Conservation (phyloP, 2,113 vertebrate genomes). For the Esox niger region DNA sequence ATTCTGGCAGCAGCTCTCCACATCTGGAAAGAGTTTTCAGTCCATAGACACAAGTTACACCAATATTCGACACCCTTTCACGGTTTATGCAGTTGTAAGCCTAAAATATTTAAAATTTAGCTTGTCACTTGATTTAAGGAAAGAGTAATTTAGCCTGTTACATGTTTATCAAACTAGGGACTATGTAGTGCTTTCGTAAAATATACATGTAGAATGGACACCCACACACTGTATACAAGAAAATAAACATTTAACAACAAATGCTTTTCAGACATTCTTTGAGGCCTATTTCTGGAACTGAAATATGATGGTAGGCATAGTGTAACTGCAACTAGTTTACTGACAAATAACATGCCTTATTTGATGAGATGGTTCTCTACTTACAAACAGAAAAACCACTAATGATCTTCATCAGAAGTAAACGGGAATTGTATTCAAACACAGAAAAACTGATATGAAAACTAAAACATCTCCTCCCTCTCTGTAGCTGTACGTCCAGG, state of each 20-base stretch:
- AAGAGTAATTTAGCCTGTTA: background rate
- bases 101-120: constrained; percentile 6
- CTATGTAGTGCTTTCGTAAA: too few species aligned
- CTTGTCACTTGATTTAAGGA: background rate
- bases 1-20: constrained; percentile 27
- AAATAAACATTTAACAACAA: background rate
- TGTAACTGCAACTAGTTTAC: background rate
- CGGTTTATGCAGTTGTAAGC: constrained; percentile 8
- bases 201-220: background rate
- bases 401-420: background rate
- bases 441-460: background rate
- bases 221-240: background rate
- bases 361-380: background rate
- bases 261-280: background rate
- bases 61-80: constrained; percentile 31
- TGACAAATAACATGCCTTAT: background rate
- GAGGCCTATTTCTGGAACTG: background rate
- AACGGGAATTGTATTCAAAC: background rate
- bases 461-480: background rate
- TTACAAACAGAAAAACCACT: constrained; percentile 5
- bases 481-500: constrained; percentile 87
- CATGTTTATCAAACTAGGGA: too few species aligned
- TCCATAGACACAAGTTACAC: constrained; percentile 31
- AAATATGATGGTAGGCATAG: too few species aligned
- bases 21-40: constrained; percentile 26